Conservation (phyloP, 64 coral and sea anemone genomes). For the Montipora cactus region DNA sequence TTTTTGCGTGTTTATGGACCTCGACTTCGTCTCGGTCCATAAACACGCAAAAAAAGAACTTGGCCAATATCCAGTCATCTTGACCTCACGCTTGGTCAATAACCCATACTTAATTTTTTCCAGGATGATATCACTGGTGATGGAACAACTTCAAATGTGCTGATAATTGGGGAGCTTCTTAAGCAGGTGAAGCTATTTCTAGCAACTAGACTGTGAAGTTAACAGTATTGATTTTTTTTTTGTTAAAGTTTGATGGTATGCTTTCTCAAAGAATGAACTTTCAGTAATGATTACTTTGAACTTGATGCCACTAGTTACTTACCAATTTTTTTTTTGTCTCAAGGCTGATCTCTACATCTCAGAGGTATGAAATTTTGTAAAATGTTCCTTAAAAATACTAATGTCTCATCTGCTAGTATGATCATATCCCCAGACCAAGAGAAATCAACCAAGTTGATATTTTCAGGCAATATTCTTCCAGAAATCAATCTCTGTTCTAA, state of each 20-base stretch:
- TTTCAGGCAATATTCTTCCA: too few relatives aligned
- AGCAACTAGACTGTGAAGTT: background rate
- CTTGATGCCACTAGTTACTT: background rate
- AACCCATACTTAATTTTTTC: background rate
- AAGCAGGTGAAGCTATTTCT: constrained; percentile 63
- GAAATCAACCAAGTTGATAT: too few relatives aligned
- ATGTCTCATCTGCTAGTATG: too few relatives aligned
- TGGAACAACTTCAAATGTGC: constrained; percentile 99
- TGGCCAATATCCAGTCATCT: too few relatives aligned
- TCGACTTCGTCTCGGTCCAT: too few relatives aligned
- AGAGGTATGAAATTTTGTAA: constrained; percentile 68
- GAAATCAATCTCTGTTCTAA: too few relatives aligned
- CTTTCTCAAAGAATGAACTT: too few relatives aligned
- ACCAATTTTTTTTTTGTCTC: constrained; percentile 35
- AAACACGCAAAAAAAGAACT: too few relatives aligned
- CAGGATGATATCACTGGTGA: constrained; percentile 99
- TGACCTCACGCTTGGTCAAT: too few relatives aligned
- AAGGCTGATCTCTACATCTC: constrained; percentile 92
- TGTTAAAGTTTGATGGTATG: background rate
- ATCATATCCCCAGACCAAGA: too few relatives aligned
- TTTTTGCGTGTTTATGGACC: too few relatives aligned
- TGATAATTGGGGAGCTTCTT: constrained; percentile 96
- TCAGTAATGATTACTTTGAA: background rate
- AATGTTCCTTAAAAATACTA: too few relatives aligned
- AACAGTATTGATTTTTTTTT: background rate